Evolutionary conservation across 2,113 vertebrate genomes (phyloP), one percentile per base, ranked within the genome.

Genomic region (Microcebus lehilahytsara): DNA sequence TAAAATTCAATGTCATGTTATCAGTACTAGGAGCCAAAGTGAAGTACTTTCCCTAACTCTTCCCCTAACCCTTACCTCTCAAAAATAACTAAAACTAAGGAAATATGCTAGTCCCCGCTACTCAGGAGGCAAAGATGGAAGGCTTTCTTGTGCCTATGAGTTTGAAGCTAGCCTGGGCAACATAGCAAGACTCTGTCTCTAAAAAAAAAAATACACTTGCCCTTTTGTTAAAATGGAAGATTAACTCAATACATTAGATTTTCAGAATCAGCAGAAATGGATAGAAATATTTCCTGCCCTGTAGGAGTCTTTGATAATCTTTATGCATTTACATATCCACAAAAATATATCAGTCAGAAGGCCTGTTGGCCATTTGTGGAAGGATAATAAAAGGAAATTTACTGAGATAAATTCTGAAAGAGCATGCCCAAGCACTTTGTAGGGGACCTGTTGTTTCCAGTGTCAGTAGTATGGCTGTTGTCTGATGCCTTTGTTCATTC

Each of bases 41-140:
- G 40, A 94, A 91, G 34, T 22, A 56, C 53, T 62, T 93, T 81
- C 16, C 51, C 3, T 62, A 49, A 95, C 13, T 91, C 51, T 95
- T 66, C 17, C 25, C 22, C n/a, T 6, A 79, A 75, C 64, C 6
- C 11, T n/a, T 6, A 9, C 13, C 27, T 88, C 80, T 95, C 64
- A 95, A 91, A 95, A 93, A 62, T 34, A 96, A 93, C 66, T 40
- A 84, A 49, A 94, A 87, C 51, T 49, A 92, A 83, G 92, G 60
- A 94, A 58, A 74, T 27, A 72, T 2, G 20, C 25, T 64, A 30
- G 27, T 64, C 27, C 62, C 27, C 30, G 25, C 60, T 62, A 64
- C 27, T 30, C 10, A 9, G 25, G 62, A 64, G 62, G 62, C 25
- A 64, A 23, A 64, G 23, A 11, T 10, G 11, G 25, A 4, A 64